These are phyloP conservation scores for Sepiola atlantica DNA, from an alignment of 2,888 invertebrate genomes.

Conservation along the genomic window DNA sequence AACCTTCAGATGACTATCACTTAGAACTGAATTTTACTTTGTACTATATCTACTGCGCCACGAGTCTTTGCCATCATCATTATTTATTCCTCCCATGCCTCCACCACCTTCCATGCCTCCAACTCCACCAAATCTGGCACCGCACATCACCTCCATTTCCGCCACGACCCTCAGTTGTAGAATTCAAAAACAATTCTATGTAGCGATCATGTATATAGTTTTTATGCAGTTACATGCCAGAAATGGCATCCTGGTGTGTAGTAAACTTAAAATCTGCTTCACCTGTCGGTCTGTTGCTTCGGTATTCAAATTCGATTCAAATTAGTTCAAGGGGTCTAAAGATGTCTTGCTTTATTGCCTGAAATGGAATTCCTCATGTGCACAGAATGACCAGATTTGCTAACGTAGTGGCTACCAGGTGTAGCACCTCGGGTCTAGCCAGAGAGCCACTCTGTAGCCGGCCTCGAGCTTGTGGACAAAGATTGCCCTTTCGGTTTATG, in stretches of 20 bases:
- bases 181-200: conserved; percentile 92
- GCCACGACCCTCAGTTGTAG: conserved; percentile 60
- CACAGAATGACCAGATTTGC: conserved; percentile 79
- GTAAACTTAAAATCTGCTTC: conserved; percentile 96
- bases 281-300: conserved; percentile 93
- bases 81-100: conserved; percentile 56
- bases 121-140: conserved; percentile 51
- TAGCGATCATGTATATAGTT: conserved; percentile 79
- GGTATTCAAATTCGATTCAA: conserved; percentile 83
- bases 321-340: conserved; percentile 91
- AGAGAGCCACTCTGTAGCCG: conserved; percentile 38
- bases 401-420: conserved; percentile 67
- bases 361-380: conserved; percentile 91
- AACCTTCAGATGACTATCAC: too few species aligned
- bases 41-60: too few species aligned
- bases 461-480: conserved; percentile 54
- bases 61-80: conserved; percentile 40
- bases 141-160: conserved; percentile 53
- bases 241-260: conserved; percentile 90
- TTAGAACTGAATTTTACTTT: too few species aligned
- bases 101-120: conserved; percentile 55
- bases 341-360: conserved; percentile 88
- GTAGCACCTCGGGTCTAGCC: conserved; percentile 57
- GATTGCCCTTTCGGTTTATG: conserved; percentile 56
- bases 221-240: conserved; percentile 82